Conservation (phyloP, 1,140 invertebrate species). For the Bombus vancouverensis region DNA sequence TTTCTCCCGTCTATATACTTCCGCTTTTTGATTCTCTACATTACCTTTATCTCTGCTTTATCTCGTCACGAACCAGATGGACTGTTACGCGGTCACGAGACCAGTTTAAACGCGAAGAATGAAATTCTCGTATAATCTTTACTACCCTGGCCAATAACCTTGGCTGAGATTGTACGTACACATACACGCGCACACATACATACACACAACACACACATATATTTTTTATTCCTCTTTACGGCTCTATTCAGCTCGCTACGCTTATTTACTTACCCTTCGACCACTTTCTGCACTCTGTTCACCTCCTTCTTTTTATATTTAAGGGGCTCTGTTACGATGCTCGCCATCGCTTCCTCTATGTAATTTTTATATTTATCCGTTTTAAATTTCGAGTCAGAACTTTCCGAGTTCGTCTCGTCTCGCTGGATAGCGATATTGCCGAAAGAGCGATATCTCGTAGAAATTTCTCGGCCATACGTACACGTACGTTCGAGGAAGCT, state of each 20-base stretch:
- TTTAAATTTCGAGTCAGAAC: background rate
- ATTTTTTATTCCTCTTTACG: background rate
- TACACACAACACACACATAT: background rate
- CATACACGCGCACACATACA: rapidly evolving
- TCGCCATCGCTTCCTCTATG: no score
- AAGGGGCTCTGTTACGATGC: background rate
- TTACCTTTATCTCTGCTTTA: background rate
- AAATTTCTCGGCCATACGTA: background rate
- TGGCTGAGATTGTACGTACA: background rate
- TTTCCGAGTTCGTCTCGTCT: no score
- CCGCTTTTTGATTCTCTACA: background rate
- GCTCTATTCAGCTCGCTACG: background rate
- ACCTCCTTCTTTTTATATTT: background rate
- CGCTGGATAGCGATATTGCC: background rate
- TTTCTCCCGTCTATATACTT: background rate
- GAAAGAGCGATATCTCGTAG: background rate
- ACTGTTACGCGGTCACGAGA: background rate
- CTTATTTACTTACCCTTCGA: conserved; percentile 8
- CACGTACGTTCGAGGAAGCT: background rate
- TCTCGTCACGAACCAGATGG: background rate
- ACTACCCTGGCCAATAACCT: conserved; percentile 12
- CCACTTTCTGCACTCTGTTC: background rate
- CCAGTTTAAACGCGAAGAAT: background rate
- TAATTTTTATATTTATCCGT: background rate
- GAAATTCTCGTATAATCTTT: conserved; percentile 21